These are phyloP conservation scores for Caenorhabditis macrosperma DNA, from an alignment of 2,888 invertebrate species.

Conservation along the genomic window DNA sequence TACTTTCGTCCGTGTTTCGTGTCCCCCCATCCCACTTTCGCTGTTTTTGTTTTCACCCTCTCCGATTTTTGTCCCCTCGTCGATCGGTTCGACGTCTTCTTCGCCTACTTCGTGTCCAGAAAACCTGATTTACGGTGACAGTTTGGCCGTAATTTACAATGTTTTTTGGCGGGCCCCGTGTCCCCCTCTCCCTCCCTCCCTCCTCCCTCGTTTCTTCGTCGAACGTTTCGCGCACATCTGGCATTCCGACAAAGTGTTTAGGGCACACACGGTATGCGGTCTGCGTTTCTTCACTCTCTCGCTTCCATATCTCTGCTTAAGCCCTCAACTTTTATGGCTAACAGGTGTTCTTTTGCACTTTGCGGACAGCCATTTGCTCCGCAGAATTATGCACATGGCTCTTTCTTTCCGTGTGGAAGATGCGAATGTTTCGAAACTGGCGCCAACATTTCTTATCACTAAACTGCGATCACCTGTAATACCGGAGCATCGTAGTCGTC, in stretches of 20 bases:
- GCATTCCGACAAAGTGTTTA: background rate
- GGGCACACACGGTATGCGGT: background rate
- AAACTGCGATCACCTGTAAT: constrained; percentile 11
- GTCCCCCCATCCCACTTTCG: constrained; percentile 1
- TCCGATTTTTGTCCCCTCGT: constrained; percentile 28
- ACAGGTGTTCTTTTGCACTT: no score
- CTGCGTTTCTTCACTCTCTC: background rate
- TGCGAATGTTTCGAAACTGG: background rate
- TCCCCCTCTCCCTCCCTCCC: background rate
- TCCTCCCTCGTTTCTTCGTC: no score
- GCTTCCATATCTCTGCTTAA: background rate
- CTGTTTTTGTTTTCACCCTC: constrained; percentile 20
- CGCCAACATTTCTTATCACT: background rate
- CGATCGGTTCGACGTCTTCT: constrained; percentile 13
- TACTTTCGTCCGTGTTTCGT: constrained; percentile 48
- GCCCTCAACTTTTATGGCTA: no score
- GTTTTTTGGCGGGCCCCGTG: background rate
- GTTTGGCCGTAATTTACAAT: constrained; percentile 8
- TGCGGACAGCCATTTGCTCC: no score
- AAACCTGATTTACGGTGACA: constrained; percentile 45
- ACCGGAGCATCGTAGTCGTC: constrained; percentile 23
- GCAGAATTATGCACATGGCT: no score
- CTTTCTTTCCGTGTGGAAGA: no score
- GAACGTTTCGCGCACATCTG: constrained; percentile 16
- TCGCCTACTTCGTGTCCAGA: constrained; percentile 16